Base-by-base conservation (phyloP, 64 coral and sea anemone species). In the Montipora cactus region DNA sequence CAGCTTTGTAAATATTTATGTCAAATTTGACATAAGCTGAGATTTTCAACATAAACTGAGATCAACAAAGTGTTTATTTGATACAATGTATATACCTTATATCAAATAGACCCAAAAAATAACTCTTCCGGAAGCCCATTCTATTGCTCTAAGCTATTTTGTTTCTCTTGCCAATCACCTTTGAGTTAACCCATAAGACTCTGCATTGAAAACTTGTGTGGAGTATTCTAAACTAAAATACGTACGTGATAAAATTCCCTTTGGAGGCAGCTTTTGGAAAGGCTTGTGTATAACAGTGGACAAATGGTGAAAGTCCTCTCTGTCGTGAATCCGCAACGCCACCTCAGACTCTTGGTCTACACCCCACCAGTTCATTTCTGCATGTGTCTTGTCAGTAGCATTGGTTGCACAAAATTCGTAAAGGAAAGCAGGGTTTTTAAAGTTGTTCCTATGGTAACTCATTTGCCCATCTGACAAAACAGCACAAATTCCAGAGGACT, bases 391-490 rank as follows among this genome's bases (percentile, higher is more conserved):
- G 28, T 86, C 48, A 16, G 87, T 70, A 14, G 88, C 23, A 15
- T 59, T 53, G 28, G 28, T 48, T 5, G 19, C 18, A 44, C 93
- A 8, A 91, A 89, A 44, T 61, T 96, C 95, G 52, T 96, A 96
- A 46, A 96, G 52, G 57, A 89, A 93, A 2, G 81, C 28, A 4
- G 95, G 95, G 85, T 96, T 96, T 77, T 93, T 93, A 10, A 96
- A 79, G 55, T 73, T 96, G 49, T 92, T 93, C 15, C 74, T 58
- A 15, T 58, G 80, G 52, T 89, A 96, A 22, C 47, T 14, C 78
- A 93, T 89, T 7, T 90, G 95, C 25, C 95, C 95, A 70, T 93
- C 89, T 55, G 95, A 82, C 7, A n/a, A 23, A 48, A 90, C 75
- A 51, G 95, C 93, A 16, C 28, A 37, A 37, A 0, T 37, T 37